A percentile compares a stretch with the other conserved stretches of the same genome.
These are phyloP conservation scores for Callipepla californica DNA, from an alignment of 2,113 vertebrate genomes.

Conservation along the genomic window DNA sequence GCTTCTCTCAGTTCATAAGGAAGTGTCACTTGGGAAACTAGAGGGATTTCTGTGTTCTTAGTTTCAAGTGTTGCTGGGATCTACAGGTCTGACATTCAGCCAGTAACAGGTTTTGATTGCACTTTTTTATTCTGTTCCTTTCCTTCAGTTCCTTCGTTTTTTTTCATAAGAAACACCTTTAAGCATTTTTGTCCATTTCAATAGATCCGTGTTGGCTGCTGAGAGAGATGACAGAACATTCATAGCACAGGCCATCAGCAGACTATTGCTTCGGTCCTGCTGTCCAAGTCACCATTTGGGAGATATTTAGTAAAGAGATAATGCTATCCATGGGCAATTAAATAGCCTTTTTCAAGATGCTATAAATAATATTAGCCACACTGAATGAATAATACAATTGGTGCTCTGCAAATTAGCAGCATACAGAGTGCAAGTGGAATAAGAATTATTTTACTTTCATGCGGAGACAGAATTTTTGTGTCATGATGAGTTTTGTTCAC, in stretches of 20 bases:
- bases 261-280: not conserved
- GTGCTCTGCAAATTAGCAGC: not conserved
- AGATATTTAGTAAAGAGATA: not conserved
- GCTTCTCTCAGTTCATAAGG: not conserved
- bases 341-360: not conserved
- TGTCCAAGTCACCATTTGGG: not conserved
- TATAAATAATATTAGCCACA: not conserved
- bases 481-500: not conserved
- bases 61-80: not conserved
- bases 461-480: not conserved
- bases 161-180: not conserved
- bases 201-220: not conserved
- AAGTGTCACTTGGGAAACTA: accelerated
- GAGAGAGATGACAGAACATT: not conserved
- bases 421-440: not conserved
- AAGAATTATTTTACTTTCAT: not conserved
- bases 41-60: accelerated
- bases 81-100: not conserved
- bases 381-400: not conserved
- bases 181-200: not conserved
- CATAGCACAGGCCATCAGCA: not conserved
- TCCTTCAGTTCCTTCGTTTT: not conserved
- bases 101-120: not conserved
- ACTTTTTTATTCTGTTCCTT: not conserved
- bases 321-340: not conserved